Conservation (phyloP, 2,888 invertebrate genomes). For the Polyommatus icarus region DNA sequence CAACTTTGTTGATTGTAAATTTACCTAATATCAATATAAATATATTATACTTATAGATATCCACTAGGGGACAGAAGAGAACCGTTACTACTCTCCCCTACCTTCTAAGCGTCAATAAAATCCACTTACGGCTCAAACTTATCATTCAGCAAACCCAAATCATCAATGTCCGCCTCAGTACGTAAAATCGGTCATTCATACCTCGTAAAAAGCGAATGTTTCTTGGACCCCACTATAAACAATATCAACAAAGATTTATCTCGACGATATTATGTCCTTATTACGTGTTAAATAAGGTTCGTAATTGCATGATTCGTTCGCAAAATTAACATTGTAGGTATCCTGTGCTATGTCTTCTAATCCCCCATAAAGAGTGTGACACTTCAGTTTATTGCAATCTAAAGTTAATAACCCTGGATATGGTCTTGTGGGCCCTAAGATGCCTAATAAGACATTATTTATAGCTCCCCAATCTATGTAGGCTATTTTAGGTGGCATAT, state of each 20-base stretch:
- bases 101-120: neutral
- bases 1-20: too few species aligned
- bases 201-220: conserved; percentile 76
- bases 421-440: conserved; percentile 47
- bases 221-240: conserved; percentile 71
- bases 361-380: conserved; percentile 70
- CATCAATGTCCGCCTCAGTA: conserved; percentile 66
- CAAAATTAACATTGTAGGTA: conserved; percentile 35
- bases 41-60: too few species aligned
- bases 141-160: conserved; percentile 47
- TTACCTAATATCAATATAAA: too few species aligned
- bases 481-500: conserved; percentile 32
- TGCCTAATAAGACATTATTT: conserved; percentile 46
- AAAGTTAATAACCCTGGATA: conserved; percentile 69
- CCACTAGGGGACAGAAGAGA: neutral
- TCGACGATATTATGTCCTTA: conserved; percentile 43
- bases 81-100: neutral
- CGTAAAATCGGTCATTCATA: conserved; percentile 70
- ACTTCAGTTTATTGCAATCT: conserved; percentile 76
- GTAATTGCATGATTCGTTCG: conserved; percentile 32
- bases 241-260: conserved; percentile 50
- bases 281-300: conserved; percentile 35
- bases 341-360: conserved; percentile 63
- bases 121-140: conserved; percentile 2
- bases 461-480: conserved; percentile 40